A percentile compares a stretch with the other conserved stretches of the same genome.
phyloP scores from a whole-genome alignment of 2,888 invertebrate genomes.

The Thymelicus sylvestris region DNA sequence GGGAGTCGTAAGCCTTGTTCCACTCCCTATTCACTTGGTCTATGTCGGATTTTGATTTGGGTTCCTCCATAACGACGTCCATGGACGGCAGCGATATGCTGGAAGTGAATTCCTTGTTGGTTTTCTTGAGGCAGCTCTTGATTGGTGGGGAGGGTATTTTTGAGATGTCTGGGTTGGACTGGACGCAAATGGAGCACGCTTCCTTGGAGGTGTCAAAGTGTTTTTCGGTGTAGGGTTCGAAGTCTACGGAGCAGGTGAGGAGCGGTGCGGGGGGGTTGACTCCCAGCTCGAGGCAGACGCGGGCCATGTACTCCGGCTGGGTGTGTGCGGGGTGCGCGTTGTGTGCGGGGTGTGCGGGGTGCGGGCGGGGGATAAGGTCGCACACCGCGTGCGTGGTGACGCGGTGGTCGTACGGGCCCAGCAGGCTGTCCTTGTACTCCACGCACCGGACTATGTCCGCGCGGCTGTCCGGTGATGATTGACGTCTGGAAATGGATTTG shows the following conservation, averaged over 20 bases:
- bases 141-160: conserved; percentile 70
- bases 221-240: conserved; percentile 65
- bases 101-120: conserved; percentile 58
- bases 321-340: conserved; percentile 42
- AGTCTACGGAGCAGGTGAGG: conserved; percentile 67
- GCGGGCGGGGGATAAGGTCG: conserved; percentile 68
- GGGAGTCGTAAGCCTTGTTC: conserved; percentile 69
- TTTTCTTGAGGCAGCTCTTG: conserved; percentile 78
- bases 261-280: conserved; percentile 58
- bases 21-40: conserved; percentile 71
- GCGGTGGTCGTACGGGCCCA: conserved; percentile 58
- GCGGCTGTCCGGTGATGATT: conserved; percentile 69
- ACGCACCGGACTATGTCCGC: conserved; percentile 81
- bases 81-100: conserved; percentile 73
- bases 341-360: conserved; percentile 39
- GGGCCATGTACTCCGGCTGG: conserved; percentile 63
- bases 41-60: conserved; percentile 63
- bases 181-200: conserved; percentile 71
- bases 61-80: conserved; percentile 57
- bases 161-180: conserved; percentile 74
- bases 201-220: conserved; percentile 66
- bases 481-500: conserved; percentile 51
- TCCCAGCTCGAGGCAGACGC: conserved; percentile 85
- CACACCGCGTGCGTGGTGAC: conserved; percentile 64
- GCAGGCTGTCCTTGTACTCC: conserved; percentile 66